Base-by-base conservation (phyloP, 92 coral and sea anemone species). In the Montipora capitata region DNA sequence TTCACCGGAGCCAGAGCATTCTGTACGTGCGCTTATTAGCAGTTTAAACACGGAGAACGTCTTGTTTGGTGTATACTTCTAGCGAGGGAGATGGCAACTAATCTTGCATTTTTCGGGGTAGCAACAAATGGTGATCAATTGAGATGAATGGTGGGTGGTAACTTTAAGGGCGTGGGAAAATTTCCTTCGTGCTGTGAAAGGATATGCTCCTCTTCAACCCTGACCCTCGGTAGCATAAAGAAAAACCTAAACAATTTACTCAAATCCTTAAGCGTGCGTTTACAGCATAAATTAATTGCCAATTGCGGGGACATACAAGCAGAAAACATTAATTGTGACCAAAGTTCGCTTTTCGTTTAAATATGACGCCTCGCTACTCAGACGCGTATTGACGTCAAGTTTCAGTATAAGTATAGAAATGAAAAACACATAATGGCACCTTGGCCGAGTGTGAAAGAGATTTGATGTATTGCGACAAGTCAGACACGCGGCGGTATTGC, bases 241-340 rank as follows among this genome's bases (percentile, higher is more conserved):
- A 75, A 49, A 45, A 75, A 76, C 76, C 83, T 12, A 80, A 91
- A 91, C 81, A 78, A 57, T 73, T 65, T 85, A 59, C 74, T 48
- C 83, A 69, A 66, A 82, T 27, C 56, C 59, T 63, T 61, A 42
- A 70, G 48, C 76, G 80, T 70, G 68, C 85, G 70, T 87, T 88
- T 91, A 69, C 88, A 89, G 72, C 86, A 67, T 83, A 95, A 89
- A 91, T 91, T 91, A 88, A 89, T 85, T 72, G 76, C 87, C 72
- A 93, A 89, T 91, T 91, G 82, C 72, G 78, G 68, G 87, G 89
- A 95, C 93, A 93, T 91, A 62, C 65, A 82, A 83, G 68, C 81
- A 89, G 88, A 65, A 41, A 72, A 65, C 35, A 67, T 85, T 63
- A 20, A 56, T 65, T 82, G 94, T 87, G 70, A 70, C 85, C 69